These are phyloP conservation scores for Elmis aenea DNA, from an alignment of 2,888 invertebrate genomes.

Conservation along the genomic window DNA sequence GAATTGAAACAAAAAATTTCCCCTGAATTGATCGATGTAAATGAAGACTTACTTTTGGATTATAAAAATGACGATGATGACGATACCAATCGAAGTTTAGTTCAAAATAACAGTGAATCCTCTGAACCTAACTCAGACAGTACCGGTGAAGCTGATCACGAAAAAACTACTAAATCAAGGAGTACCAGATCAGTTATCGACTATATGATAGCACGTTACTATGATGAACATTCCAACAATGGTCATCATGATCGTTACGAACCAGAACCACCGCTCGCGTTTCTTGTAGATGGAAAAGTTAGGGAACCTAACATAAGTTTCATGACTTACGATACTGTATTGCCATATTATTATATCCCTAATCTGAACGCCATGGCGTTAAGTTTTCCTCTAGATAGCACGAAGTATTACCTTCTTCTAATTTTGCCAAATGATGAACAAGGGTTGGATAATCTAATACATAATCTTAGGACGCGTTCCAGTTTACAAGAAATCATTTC, in stretches of 20 bases:
- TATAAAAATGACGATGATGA: neutral
- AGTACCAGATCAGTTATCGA: constrained; percentile 38
- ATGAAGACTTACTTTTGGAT: too few species aligned
- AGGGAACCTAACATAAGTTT: constrained; percentile 56
- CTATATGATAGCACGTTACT: constrained; percentile 40
- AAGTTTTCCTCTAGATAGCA: constrained; percentile 74
- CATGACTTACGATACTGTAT: constrained; percentile 71
- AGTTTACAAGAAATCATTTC: constrained; percentile 64
- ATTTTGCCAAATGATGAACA: constrained; percentile 60
- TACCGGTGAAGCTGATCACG: neutral
- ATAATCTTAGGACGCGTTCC: constrained; percentile 57
- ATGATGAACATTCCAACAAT: constrained; percentile 29
- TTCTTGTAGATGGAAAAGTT: constrained; percentile 45
- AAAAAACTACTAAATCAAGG: constrained; percentile 1
- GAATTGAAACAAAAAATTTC: too few species aligned
- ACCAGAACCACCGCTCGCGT: constrained; percentile 32
- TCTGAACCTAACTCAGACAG: too few species aligned
- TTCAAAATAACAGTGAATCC: neutral
- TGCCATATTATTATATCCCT: constrained; percentile 71
- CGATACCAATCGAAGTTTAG: neutral
- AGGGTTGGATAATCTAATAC: constrained; percentile 59
- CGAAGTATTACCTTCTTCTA: constrained; percentile 71
- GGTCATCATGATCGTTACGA: constrained; percentile 17
- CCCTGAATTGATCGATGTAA: too few species aligned
- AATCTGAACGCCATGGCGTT: constrained; percentile 67